Percentiles rank a stretch among this genome's conserved stretches.
Conservation (phyloP, 2,888 invertebrate genomes). For the Agonum fuliginosum region DNA sequence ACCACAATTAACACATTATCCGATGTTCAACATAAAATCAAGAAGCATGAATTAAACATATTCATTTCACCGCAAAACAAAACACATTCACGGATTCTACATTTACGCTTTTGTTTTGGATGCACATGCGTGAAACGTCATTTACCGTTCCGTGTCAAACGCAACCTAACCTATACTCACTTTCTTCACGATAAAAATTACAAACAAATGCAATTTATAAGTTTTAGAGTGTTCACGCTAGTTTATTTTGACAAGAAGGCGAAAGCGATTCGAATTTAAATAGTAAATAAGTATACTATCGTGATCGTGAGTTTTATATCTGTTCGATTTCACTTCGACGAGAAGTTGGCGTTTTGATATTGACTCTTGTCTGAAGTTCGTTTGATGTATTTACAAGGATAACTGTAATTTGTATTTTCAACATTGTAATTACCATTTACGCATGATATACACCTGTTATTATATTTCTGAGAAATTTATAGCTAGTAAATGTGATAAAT, state of each 20-base stretch:
- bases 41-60: conserved; percentile 35
- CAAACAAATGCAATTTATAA: conserved; percentile 27
- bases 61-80: conserved; percentile 40
- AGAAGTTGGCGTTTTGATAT: not conserved
- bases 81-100: conserved; percentile 17
- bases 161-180: conserved; percentile 14
- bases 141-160: not conserved
- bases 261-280: conserved; percentile 29
- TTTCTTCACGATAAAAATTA: conserved; percentile 46
- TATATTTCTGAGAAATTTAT: too few species aligned
- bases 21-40: conserved; percentile 1
- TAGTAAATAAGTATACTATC: conserved; percentile 5
- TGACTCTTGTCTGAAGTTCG: not conserved
- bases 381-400: not conserved
- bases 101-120: conserved; percentile 12
- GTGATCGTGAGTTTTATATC: not conserved
- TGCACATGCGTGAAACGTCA: not conserved
- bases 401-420: conserved; percentile 19
- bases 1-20: conserved; percentile 33
- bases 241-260: not conserved
- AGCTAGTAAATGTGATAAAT: not conserved
- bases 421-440: conserved; percentile 13
- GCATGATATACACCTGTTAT: not conserved
- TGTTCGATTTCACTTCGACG: conserved; percentile 33
- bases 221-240: not conserved